These are phyloP conservation scores for Eulemur mongoz DNA, from an alignment of 2,797 vertebrate genomes.

Conservation along the genomic window DNA sequence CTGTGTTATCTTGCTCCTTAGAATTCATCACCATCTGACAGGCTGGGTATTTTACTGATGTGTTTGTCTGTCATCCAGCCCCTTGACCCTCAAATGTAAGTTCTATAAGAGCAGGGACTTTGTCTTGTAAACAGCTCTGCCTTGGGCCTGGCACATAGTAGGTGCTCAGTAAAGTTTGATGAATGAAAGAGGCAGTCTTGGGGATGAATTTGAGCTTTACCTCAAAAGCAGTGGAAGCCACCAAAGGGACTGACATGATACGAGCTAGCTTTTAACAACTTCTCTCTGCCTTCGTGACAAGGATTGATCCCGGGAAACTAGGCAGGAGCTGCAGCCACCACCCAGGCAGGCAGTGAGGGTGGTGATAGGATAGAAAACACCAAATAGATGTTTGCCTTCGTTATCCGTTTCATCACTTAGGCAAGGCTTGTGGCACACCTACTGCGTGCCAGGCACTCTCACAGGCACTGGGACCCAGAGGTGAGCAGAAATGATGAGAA, in stretches of 20 bases:
- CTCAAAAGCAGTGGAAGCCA: neutral
- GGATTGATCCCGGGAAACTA: neutral
- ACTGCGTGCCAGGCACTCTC: fast-evolving
- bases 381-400: neutral
- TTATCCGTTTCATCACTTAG: neutral
- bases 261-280: neutral
- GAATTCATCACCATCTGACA: neutral
- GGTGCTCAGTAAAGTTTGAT: neutral
- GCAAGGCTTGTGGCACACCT: neutral
- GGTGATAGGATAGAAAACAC: neutral
- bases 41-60: neutral
- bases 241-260: neutral
- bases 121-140: neutral
- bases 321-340: neutral
- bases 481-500: neutral
- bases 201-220: neutral
- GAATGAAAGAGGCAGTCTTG: neutral
- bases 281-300: neutral
- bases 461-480: neutral
- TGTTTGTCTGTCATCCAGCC: neutral
- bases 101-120: neutral
- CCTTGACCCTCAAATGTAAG: neutral
- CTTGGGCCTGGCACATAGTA: fast-evolving
- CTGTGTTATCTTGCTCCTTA: fast-evolving
- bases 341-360: neutral